Evolutionary conservation across 2,797 vertebrate genomes (phyloP), one percentile per base, ranked within the genome.

Genomic region (Neopelma chrysocephalum): DNA sequence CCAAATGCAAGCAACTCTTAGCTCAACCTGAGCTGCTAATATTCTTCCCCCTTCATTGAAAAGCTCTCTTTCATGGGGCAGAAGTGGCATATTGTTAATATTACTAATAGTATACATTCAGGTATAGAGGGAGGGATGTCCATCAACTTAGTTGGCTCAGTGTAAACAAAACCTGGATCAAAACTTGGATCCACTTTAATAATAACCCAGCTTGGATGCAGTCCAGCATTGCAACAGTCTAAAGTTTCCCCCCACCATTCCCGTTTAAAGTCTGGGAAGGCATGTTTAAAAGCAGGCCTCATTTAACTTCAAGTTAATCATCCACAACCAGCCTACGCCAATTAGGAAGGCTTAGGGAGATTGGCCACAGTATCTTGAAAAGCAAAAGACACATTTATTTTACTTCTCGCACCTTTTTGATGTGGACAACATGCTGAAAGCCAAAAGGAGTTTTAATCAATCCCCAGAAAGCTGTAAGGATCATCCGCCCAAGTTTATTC

Each of bases 241-340:
- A 90, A 96, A 93, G 87, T 96, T 97, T 96, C 95, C 62, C 92
- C 82, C 23, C 89, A 80, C 84, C 66, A 2, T 31, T 89, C 45
- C 43, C 4, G 56, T 97, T 98, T 98, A 97, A 98, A 98, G 97
- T 94, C 94, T 97, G 93, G 97, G 96, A 94, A 97, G 96, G 97
- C 96, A 95, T 89, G 96, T 97, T 97, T 98, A 97, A 96, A 98
- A 98, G 97, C 96, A 98, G 97, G 96, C 96, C 97, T 98, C 98
- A 98, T 98, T 98, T 98, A 98, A 98, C 98, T 98, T 97, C 70
- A 95, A 94, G 97, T 98, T 98, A 98, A 98, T 98, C 97, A 97
- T 92, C 93, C 45, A 68, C 94, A 96, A 90, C 82, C 61, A 87
- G 93, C 87, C 90, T 12, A 31, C 87, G 94, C 80, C 96, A 96